These are phyloP conservation scores for Tipula confusa DNA, from an alignment of 2,888 invertebrate species.

Conservation along the genomic window DNA sequence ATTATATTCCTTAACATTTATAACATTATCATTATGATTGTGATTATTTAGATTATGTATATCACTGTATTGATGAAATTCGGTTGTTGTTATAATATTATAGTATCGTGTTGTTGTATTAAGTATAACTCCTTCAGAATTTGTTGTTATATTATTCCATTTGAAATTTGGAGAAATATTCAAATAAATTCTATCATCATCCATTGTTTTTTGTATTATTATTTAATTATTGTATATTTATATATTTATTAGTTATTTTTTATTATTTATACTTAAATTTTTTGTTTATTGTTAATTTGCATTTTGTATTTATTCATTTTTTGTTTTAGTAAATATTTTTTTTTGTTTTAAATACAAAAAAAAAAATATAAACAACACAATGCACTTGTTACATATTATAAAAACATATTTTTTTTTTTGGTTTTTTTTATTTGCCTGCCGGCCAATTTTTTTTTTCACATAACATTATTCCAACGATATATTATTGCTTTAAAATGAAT, in stretches of 20 bases:
- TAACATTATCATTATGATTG: neutral
- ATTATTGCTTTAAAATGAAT: neutral
- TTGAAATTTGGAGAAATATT: neutral
- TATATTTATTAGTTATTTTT: neutral
- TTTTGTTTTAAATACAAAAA: too few relatives aligned
- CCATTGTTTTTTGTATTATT: neutral
- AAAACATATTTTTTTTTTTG: neutral
- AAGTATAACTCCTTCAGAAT: neutral
- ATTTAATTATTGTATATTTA: neutral
- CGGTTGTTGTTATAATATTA: neutral
- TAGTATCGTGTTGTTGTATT: neutral
- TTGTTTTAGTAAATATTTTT: too few relatives aligned
- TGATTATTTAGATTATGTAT: neutral
- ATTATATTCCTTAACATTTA: conserved; percentile 43
- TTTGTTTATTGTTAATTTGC: neutral
- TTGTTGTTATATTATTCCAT: neutral
- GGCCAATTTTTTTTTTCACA: neutral
- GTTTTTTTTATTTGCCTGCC: neutral
- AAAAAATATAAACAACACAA: too few relatives aligned
- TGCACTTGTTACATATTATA: neutral
- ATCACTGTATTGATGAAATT: neutral
- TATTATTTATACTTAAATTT: neutral
- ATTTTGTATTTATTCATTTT: conserved; percentile 4
- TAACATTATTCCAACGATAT: neutral
- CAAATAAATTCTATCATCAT: neutral